Conservation (phyloP, 2,113 vertebrate species). For the Azemiops feae region DNA sequence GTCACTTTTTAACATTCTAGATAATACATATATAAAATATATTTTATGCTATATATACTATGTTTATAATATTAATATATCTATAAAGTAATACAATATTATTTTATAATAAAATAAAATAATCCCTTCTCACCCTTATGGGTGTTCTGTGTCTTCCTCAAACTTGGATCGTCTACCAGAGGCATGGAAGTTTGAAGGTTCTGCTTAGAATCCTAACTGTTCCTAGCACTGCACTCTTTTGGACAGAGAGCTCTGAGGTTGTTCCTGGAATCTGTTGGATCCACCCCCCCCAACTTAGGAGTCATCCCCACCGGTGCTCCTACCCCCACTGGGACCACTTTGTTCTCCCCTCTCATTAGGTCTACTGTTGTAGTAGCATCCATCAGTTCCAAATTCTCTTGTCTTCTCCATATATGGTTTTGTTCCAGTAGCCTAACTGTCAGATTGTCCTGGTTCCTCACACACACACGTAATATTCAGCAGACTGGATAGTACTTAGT, state of each 20-base stretch:
- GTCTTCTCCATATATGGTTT: neutral
- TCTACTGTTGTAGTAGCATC: neutral
- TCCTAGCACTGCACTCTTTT: neutral
- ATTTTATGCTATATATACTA: neutral
- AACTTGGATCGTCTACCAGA: neutral
- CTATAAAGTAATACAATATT: neutral
- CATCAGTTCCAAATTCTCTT: neutral
- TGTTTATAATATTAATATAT: neutral
- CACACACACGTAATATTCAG: neutral
- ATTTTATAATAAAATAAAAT: neutral
- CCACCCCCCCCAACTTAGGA: neutral
- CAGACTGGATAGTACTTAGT: neutral
- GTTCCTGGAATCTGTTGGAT: neutral
- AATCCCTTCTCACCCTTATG: neutral
- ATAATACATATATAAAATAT: neutral
- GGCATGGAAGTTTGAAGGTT: neutral
- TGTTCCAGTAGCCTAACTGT: neutral
- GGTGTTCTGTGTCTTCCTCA: neutral
- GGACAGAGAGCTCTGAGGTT: neutral
- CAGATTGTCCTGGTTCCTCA: neutral
- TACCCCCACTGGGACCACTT: neutral
- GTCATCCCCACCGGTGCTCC: neutral
- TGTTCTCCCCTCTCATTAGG: neutral
- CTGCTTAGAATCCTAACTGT: neutral
- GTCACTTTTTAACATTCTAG: neutral